These are phyloP conservation scores for Drosophila neocordata DNA, from an alignment of 1,140 invertebrate genomes.

Conservation along the genomic window DNA sequence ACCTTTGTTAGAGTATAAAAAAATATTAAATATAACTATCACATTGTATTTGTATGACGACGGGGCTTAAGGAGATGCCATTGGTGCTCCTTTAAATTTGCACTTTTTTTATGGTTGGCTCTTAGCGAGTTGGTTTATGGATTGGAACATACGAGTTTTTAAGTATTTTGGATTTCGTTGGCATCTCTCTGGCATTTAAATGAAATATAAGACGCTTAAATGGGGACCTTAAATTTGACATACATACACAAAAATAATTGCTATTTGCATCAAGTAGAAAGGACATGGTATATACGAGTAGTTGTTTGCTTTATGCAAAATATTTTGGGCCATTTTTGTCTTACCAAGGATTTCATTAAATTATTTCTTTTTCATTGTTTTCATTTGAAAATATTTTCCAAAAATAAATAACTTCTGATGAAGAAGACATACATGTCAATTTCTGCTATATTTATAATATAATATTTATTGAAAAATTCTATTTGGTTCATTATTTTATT, in stretches of 20 bases:
- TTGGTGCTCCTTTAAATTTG: constrained; percentile 37
- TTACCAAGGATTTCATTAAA: neutral
- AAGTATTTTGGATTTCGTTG: constrained; percentile 20
- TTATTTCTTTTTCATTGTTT: neutral
- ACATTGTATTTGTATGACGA: constrained; percentile 38
- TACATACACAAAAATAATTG: neutral
- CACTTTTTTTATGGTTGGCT: constrained; percentile 36
- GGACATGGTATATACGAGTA: neutral
- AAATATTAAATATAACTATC: constrained; percentile 45
- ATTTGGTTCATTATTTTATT: constrained; percentile 30
- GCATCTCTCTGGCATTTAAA: constrained; percentile 28
- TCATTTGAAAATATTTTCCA: too few species aligned
- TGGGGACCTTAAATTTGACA: neutral
- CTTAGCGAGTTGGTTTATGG: constrained; percentile 31
- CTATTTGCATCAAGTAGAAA: neutral
- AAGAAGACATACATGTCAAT: constrained; percentile 1
- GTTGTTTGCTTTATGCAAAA: neutral
- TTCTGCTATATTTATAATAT: neutral
- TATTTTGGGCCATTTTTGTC: too few species aligned
- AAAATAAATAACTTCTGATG: neutral
- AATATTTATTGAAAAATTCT: constrained; percentile 5
- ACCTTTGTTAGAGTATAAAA: neutral
- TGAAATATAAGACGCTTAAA: constrained; percentile 14
- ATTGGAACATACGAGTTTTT: constrained; percentile 35
- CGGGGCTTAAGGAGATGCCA: constrained; percentile 9